Evolutionary conservation across 2,888 invertebrate species (phyloP).

Genomic region (Acrobasis suavella): DNA sequence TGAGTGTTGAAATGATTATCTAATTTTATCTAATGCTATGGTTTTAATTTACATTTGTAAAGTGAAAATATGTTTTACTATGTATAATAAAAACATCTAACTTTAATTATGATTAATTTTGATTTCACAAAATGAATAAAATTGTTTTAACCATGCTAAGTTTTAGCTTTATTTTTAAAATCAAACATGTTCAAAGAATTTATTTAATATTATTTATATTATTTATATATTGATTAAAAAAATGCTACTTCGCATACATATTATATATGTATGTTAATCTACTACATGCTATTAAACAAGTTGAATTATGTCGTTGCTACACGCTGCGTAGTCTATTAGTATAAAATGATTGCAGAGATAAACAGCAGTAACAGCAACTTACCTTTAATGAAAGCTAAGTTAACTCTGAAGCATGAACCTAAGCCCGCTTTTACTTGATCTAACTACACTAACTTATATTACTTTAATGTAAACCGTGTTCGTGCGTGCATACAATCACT

Average conservation of each 20-base stretch:
- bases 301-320: background rate
- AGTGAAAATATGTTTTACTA: too few relatives aligned
- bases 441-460: conserved; percentile 17
- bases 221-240: too few relatives aligned
- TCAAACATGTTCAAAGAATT: background rate
- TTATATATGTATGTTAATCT: background rate
- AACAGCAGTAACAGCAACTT: conserved; percentile 16
- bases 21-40: conserved; percentile 8
- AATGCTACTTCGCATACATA: too few relatives aligned
- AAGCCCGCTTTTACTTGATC: conserved; percentile 3
- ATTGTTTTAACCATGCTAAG: background rate
- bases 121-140: too few relatives aligned
- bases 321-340: background rate
- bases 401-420: conserved; percentile 16
- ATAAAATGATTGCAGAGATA: background rate
- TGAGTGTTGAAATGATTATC: conserved; percentile 7
- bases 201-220: too few relatives aligned
- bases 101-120: too few relatives aligned
- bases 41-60: background rate
- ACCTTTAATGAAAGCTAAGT: conserved; percentile 5
- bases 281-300: conserved; percentile 24
- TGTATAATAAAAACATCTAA: too few relatives aligned
- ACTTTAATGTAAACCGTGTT: conserved; percentile 20
- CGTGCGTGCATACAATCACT: conserved; percentile 52
- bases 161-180: background rate